Conservation (phyloP, 2,797 vertebrate species). For the Trachops cirrhosus region DNA sequence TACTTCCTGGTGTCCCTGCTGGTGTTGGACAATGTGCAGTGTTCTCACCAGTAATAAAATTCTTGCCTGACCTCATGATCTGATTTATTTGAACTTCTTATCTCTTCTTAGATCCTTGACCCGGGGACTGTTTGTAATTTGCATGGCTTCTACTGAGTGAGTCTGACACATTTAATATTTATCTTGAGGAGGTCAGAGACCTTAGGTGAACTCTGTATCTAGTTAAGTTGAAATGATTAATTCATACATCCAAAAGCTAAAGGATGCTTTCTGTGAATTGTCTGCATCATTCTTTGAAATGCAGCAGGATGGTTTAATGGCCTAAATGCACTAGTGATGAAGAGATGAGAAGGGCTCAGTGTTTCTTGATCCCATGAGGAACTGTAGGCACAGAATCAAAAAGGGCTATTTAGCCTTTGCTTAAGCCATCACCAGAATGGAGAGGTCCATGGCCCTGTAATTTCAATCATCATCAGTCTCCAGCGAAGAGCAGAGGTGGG, state of each 20-base stretch:
- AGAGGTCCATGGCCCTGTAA: neutral
- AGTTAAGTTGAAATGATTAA: slow-evolving; percentile 69
- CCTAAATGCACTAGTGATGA: slow-evolving; percentile 66
- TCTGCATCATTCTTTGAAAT: slow-evolving; percentile 52
- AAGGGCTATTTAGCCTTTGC: neutral
- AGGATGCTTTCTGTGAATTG: slow-evolving; percentile 61
- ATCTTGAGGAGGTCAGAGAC: slow-evolving; percentile 60
- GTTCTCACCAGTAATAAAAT: slow-evolving; percentile 31
- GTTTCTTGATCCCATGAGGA: slow-evolving; percentile 37
- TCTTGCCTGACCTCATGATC: slow-evolving; percentile 3
- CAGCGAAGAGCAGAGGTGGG: neutral
- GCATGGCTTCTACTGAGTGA: slow-evolving; percentile 39
- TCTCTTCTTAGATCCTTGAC: slow-evolving; percentile 46
- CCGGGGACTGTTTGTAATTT: slow-evolving; percentile 51
- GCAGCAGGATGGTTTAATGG: slow-evolving; percentile 63
- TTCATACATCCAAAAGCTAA: slow-evolving; percentile 63
- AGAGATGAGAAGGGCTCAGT: slow-evolving; percentile 24
- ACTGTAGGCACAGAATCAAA: slow-evolving; percentile 28
- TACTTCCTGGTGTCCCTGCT: neutral
- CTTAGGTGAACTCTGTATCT: slow-evolving; percentile 65
- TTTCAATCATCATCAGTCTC: slow-evolving; percentile 33
- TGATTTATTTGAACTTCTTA: slow-evolving; percentile 64
- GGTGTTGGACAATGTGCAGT: neutral
- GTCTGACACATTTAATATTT: slow-evolving; percentile 55
- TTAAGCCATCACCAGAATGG: neutral